Percentiles rank a stretch among this genome's conserved stretches.
These are phyloP conservation scores for Anguilla marmorata DNA, from an alignment of 2,797 vertebrate genomes.

Conservation along the genomic window DNA sequence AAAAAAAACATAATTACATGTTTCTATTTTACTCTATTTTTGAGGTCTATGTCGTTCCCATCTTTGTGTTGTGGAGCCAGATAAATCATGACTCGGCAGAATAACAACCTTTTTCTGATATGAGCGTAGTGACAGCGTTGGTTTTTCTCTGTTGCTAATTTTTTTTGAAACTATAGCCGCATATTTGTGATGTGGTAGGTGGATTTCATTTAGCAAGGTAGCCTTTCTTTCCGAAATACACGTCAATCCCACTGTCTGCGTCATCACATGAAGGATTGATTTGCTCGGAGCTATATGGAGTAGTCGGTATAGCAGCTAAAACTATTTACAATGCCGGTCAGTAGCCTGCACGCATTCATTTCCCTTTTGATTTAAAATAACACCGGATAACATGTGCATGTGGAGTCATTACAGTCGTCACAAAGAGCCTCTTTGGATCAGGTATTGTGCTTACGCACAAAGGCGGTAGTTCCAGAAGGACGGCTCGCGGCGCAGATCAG, in stretches of 20 bases:
- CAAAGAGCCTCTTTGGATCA: not conserved
- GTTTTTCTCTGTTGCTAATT: not conserved
- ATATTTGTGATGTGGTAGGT: not conserved
- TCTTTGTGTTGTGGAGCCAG: not conserved
- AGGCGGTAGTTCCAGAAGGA: not conserved
- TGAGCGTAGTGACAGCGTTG: not conserved
- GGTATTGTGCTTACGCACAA: not conserved
- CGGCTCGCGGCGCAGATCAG: not conserved
- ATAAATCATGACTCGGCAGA: not conserved
- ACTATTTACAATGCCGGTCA: not conserved
- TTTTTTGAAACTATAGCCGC: not conserved
- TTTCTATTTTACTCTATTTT: not conserved
- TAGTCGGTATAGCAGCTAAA: not conserved
- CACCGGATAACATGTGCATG: not conserved
- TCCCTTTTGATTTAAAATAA: not conserved
- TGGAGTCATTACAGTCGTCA: not conserved
- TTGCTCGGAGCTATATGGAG: not conserved
- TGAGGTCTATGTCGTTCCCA: not conserved
- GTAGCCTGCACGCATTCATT: not conserved
- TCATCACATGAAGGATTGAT: not conserved
- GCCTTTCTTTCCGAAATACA: not conserved
- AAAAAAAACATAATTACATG: conserved; percentile 8
- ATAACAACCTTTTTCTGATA: not conserved
- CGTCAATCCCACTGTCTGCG: not conserved
- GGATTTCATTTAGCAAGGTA: not conserved